Conservation (phyloP, 2,888 invertebrate genomes). For the Atherix ibis region DNA sequence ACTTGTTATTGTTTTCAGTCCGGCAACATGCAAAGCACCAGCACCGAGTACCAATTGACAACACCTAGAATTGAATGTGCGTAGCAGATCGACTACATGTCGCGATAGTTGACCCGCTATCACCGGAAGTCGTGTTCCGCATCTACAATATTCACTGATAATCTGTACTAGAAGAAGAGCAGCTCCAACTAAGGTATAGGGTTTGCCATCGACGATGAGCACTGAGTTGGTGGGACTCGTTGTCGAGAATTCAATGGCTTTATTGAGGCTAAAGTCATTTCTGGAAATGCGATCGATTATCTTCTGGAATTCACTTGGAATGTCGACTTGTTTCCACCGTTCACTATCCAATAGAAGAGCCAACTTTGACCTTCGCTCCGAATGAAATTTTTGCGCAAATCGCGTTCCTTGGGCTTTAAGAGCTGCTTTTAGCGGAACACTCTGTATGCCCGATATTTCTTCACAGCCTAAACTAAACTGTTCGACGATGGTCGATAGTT, state of each 20-base stretch:
- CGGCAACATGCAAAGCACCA: conserved; percentile 88
- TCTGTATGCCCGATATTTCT: conserved; percentile 53
- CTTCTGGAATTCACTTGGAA: conserved; percentile 76
- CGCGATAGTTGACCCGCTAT: conserved; percentile 67
- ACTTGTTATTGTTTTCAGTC: conserved; percentile 85
- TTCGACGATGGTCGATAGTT: conserved; percentile 61
- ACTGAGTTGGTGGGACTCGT: conserved; percentile 36
- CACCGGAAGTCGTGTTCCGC: conserved; percentile 59
- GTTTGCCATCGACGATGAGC: conserved; percentile 50
- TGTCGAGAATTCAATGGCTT: conserved; percentile 13
- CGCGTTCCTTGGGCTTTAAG: conserved; percentile 78
- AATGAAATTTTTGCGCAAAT: conserved; percentile 82
- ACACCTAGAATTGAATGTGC: conserved; percentile 73
- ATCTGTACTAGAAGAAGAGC: conserved; percentile 78
- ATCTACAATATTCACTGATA: conserved; percentile 81
- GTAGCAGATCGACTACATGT: conserved; percentile 73
- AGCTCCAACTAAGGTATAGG: conserved; percentile 62
- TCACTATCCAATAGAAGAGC: conserved; percentile 76
- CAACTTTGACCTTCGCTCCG: conserved; percentile 71
- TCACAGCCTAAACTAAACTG: conserved; percentile 63
- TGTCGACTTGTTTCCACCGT: conserved; percentile 85
- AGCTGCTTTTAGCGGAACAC: conserved; percentile 65
- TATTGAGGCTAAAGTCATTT: conserved; percentile 25
- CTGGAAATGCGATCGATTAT: conserved; percentile 54
- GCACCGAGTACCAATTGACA: conserved; percentile 93